phyloP scores from a whole-genome alignment of 1,140 invertebrate species.

The Acromyrmex heyeri region DNA sequence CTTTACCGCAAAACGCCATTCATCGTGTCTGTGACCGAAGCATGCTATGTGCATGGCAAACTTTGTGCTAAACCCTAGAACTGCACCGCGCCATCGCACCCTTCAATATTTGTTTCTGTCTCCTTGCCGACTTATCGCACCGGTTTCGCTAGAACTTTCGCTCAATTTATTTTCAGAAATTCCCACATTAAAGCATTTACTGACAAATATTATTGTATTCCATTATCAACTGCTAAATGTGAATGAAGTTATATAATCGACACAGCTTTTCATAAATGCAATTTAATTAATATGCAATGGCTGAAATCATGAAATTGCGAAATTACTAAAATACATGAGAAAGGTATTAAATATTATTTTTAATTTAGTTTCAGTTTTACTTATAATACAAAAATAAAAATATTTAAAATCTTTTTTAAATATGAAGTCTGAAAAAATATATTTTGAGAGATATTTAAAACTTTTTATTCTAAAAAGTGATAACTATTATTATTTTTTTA shows the following conservation, averaged over 20 bases:
- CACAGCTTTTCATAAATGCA: neutral
- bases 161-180: constrained; percentile 24
- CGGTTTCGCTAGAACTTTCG: neutral
- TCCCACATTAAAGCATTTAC: constrained; percentile 1
- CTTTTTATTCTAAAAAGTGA: neutral
- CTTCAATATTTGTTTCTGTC: constrained; percentile 22
- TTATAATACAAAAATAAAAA: neutral
- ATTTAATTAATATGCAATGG: neutral
- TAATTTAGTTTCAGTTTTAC: neutral
- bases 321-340: neutral
- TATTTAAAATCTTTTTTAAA: neutral
- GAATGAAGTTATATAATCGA: neutral
- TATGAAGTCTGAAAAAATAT: neutral
- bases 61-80: constrained; percentile 28
- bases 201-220: neutral
- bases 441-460: neutral
- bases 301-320: neutral
- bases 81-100: neutral
- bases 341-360: neutral
- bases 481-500: neutral
- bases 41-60: constrained; percentile 17
- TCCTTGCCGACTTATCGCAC: constrained; percentile 9
- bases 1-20: constrained; percentile 32
- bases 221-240: neutral
- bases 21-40: constrained; percentile 5